phyloP scores from a whole-genome alignment of 2,888 invertebrate genomes.

The Tetragnatha montana region DNA sequence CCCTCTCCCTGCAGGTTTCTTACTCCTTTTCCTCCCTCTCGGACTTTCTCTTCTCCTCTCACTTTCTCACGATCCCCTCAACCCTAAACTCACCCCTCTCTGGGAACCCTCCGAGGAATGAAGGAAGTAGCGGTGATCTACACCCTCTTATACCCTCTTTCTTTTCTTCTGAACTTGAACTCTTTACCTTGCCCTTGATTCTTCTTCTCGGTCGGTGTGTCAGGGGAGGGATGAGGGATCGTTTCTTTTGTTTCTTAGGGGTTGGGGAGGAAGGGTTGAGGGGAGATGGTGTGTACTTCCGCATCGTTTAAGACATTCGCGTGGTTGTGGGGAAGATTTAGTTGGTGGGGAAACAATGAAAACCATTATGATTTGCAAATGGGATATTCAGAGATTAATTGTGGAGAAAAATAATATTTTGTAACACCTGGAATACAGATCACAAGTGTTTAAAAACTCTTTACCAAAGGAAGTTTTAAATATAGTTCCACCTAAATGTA shows the following conservation, averaged over 20 bases:
- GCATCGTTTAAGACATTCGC: not conserved
- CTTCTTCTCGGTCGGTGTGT: not conserved
- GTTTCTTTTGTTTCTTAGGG: not conserved
- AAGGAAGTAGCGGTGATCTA: constrained; percentile 38
- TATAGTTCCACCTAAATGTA: too few species aligned
- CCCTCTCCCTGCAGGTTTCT: constrained; percentile 20
- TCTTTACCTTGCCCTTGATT: constrained; percentile 62
- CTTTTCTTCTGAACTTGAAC: constrained; percentile 58
- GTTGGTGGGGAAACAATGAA: too few species aligned
- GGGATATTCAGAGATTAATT: too few species aligned
- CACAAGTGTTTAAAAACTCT: too few species aligned
- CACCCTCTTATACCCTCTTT: constrained; percentile 44
- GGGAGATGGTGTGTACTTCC: not conserved
- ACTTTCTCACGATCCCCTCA: constrained; percentile 63
- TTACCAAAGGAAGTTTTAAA: too few species aligned
- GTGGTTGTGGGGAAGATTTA: too few species aligned
- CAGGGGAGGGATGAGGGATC: not conserved
- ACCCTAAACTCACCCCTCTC: constrained; percentile 17
- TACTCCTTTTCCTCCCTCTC: constrained; percentile 25
- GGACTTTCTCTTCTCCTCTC: constrained; percentile 24
- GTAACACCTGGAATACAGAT: too few species aligned
- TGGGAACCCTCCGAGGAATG: constrained; percentile 25
- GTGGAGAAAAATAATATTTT: too few species aligned
- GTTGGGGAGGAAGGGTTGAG: not conserved
- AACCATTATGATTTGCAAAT: too few species aligned